Percentiles rank a stretch among this genome's conserved stretches.
phyloP scores from a whole-genome alignment of 2,113 vertebrate species.

The Equus quagga region DNA sequence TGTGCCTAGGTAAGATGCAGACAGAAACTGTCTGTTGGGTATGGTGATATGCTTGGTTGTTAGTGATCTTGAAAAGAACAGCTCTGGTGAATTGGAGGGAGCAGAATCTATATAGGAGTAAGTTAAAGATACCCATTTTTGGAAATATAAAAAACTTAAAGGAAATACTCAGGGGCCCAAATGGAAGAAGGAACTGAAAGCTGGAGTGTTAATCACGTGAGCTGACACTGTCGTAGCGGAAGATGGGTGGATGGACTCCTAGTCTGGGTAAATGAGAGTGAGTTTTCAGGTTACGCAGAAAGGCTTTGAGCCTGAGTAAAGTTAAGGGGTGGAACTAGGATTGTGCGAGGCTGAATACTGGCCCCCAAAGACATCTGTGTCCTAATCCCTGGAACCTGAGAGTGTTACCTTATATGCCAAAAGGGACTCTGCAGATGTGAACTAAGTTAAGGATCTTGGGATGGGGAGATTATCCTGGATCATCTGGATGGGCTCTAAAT shows the following conservation, averaged over 20 bases:
- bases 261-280: neutral
- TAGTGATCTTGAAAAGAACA: neutral
- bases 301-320: neutral
- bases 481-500: neutral
- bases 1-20: constrained; percentile 19
- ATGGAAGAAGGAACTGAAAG: constrained; percentile 5
- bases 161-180: neutral
- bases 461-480: neutral
- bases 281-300: constrained; percentile 4
- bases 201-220: neutral
- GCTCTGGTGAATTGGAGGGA: neutral
- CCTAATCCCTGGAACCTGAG: neutral
- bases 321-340: neutral
- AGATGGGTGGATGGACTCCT: neutral
- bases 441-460: neutral
- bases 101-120: neutral
- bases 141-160: constrained; percentile 18
- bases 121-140: neutral
- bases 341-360: neutral
- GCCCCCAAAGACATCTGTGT: neutral
- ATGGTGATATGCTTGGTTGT: neutral
- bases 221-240: neutral
- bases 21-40: neutral
- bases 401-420: neutral
- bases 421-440: neutral